Percentiles rank a stretch among this genome's conserved stretches.
Conservation (phyloP, 1,140 invertebrate species). For the Pygmarrhopalites habei region DNA sequence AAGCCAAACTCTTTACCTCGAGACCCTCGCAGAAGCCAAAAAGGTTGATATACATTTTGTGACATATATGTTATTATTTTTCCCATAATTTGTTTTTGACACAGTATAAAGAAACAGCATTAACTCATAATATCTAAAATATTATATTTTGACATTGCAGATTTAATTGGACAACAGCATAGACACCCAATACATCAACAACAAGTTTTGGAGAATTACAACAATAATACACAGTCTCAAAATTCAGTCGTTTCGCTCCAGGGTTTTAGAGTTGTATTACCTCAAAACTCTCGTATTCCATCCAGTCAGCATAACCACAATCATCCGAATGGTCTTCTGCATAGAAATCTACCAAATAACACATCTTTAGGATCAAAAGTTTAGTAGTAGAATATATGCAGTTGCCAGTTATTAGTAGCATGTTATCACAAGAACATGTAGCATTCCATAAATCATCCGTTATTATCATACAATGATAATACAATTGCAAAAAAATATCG, state of each 20-base stretch:
- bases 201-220: constrained; percentile 4
- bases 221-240: constrained; percentile 11
- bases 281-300: neutral
- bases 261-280: neutral
- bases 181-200: neutral
- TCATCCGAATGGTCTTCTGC: constrained; percentile 15
- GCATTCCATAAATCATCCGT: too few species aligned
- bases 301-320: constrained; percentile 13
- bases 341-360: constrained; percentile 5
- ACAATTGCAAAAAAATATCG: too few species aligned
- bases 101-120: too few species aligned
- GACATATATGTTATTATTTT: neutral
- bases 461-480: too few species aligned
- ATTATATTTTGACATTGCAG: neutral
- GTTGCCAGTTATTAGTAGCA: too few species aligned
- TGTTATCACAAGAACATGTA: too few species aligned
- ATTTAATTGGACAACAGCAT: constrained; percentile 7
- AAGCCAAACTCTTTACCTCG: constrained; percentile 36
- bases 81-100: neutral
- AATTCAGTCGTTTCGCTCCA: neutral
- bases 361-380: constrained; percentile 33
- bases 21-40: constrained; percentile 27
- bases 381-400: constrained; percentile 1
- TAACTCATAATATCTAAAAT: too few species aligned
- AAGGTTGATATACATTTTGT: constrained; percentile 18